Evolutionary conservation across 2,797 vertebrate genomes (phyloP).

Genomic region (Lindbergichthys nudifrons): DNA sequence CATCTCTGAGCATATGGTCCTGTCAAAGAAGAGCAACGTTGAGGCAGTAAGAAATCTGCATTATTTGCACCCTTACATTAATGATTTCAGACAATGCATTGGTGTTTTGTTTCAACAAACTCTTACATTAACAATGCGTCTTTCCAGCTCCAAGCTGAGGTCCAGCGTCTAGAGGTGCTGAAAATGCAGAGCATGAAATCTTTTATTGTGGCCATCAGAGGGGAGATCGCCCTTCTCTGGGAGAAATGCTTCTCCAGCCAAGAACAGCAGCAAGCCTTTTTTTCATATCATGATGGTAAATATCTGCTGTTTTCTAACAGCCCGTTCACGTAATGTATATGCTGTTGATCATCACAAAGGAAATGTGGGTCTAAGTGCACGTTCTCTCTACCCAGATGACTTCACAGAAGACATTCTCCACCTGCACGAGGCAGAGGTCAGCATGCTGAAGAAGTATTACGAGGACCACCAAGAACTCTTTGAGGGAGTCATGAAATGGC

Average conservation of each 20-base stretch:
- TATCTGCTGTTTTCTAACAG: not conserved
- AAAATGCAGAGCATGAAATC: constrained; percentile 90
- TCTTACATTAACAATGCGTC: not conserved
- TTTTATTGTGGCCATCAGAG: constrained; percentile 84
- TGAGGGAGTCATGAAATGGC: constrained; percentile 90
- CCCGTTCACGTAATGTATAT: not conserved
- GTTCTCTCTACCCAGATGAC: constrained; percentile 79
- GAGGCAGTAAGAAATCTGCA: constrained; percentile 86
- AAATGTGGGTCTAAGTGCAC: not conserved
- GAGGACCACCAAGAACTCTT: constrained; percentile 90
- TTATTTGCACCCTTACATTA: not conserved
- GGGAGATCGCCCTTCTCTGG: constrained; percentile 89
- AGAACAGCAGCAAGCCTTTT: constrained; percentile 87
- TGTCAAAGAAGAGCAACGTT: constrained; percentile 83
- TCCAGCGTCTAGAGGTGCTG: constrained; percentile 86
- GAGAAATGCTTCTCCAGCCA: constrained; percentile 91
- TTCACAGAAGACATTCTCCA: constrained; percentile 89
- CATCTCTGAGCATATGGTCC: constrained; percentile 80
- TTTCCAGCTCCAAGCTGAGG: constrained; percentile 84
- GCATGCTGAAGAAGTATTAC: constrained; percentile 83
- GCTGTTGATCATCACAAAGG: not conserved
- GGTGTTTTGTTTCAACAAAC: constrained; percentile 1
- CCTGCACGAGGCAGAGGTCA: constrained; percentile 87
- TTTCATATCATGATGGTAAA: constrained; percentile 78
- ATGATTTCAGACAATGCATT: not conserved